Evolutionary conservation across 2,113 vertebrate genomes (phyloP), one percentile per base, ranked within the genome.

Genomic region (Pelecanoides urinatrix): DNA sequence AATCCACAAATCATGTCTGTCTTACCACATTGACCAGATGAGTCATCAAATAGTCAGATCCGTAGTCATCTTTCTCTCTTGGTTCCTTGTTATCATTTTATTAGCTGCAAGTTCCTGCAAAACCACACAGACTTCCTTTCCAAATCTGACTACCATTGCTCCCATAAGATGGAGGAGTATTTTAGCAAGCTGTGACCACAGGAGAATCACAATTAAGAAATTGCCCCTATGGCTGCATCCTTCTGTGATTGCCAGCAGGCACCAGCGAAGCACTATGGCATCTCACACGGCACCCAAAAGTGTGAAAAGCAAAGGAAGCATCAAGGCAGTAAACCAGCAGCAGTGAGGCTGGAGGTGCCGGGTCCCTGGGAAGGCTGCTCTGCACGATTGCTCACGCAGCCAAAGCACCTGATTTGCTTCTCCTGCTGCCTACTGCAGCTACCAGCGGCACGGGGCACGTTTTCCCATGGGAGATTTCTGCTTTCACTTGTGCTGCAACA

Each of bases 71-170:
- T 72, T 95, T 81, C 38, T 71, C 50, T 81, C 80, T 61, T 52
- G 47, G 36, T 93, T 94, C 74, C 40, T 75, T 53, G 75, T 47
- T 91, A 85, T 45, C 47, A 2, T 96, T 92, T 91, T 85, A 94
- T 94, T 96, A 95, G 77, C 70, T 96, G 58, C 74, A 94, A 87
- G 82, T 87, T 96, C 89, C 70, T 92, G 56, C 38, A 85, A 91
- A 96, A 91, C 87, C 91, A 87, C 88, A 77, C 15, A 52, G 52
- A 23, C 49, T 92, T 96, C 87, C 73, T 93, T 85, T 94, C 87
- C 91, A 87, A 95, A 61, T 71, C 61, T 91, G 89, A 71, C 89
- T 94, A 55, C 84, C 65, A 32, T 52, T 78, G 52, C 32, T 96
- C 32, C 80, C 52, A 34, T 75, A 61, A 95, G 38, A 74, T 45